phyloP scores from a whole-genome alignment of 2,797 vertebrate genomes.

The Spondyliosoma cantharus region DNA sequence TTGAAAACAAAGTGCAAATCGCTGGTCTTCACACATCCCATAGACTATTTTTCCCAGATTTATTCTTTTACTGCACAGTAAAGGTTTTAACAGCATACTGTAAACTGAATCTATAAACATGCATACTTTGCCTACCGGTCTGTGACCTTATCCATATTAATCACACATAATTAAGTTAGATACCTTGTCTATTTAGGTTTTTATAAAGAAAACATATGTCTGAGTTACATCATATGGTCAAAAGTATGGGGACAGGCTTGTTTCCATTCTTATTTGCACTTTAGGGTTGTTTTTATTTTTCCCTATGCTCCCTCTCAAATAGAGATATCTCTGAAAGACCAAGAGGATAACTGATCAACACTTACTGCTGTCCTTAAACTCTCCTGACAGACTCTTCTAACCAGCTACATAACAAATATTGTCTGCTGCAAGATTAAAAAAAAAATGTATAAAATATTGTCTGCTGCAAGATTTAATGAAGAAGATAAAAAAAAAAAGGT shows the following conservation, averaged over 20 bases:
- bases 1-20: conserved; percentile 17
- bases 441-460: no score
- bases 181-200: conserved; percentile 11
- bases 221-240: background rate
- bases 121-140: conserved; percentile 10
- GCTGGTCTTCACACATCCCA: conserved; percentile 29
- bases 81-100: conserved; percentile 42
- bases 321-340: no score
- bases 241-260: conserved; percentile 12
- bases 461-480: no score
- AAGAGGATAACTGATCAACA: background rate
- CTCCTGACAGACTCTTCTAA: background rate
- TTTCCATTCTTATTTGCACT: no score
- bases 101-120: conserved; percentile 28
- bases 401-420: background rate
- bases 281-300: no score
- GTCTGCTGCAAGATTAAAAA: background rate
- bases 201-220: background rate
- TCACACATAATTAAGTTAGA: background rate
- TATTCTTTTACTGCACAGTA: conserved; percentile 43
- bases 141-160: conserved; percentile 26
- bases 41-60: conserved; percentile 29
- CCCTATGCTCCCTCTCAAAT: no score
- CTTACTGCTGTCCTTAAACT: background rate
- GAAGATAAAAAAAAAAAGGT: background rate